phyloP scores from a whole-genome alignment of 2,888 invertebrate species.

The Cinara cedri region DNA sequence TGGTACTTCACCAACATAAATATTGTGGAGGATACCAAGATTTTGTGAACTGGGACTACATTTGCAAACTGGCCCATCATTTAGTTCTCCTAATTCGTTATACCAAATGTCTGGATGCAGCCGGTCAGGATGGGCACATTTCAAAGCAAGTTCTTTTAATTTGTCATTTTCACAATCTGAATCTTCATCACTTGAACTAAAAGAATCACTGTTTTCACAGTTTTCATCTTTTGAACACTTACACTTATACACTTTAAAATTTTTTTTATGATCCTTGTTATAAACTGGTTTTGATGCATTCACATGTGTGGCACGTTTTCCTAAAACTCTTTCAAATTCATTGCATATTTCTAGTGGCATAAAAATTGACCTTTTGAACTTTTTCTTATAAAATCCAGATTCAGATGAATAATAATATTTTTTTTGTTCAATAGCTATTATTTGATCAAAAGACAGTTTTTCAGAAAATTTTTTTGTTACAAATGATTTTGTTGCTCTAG shows the following conservation, averaged over 20 bases:
- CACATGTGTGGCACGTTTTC: constrained; percentile 72
- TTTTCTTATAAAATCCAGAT: constrained; percentile 75
- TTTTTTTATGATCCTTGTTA: constrained; percentile 74
- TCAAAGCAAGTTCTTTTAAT: constrained; percentile 86
- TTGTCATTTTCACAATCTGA: constrained; percentile 79
- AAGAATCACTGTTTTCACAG: constrained; percentile 61
- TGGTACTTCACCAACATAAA: constrained; percentile 87
- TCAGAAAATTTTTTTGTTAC: constrained; percentile 72
- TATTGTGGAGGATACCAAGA: constrained; percentile 92
- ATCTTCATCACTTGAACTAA: constrained; percentile 57
- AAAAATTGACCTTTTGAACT: background rate
- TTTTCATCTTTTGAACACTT: constrained; percentile 59
- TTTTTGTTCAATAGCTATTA: constrained; percentile 64
- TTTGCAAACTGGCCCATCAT: constrained; percentile 94
- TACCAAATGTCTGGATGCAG: constrained; percentile 96
- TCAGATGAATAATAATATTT: constrained; percentile 90
- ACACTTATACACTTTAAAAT: constrained; percentile 60
- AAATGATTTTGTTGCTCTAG: too few species aligned
- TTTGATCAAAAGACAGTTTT: constrained; percentile 63
- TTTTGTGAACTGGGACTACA: constrained; percentile 89
- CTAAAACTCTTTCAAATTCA: constrained; percentile 73
- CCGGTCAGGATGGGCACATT: constrained; percentile 88
- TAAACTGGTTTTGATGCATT: constrained; percentile 70
- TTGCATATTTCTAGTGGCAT: constrained; percentile 71
- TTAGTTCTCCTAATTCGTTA: constrained; percentile 96